Evolutionary conservation across 1,140 invertebrate species (phyloP), one percentile per base, ranked within the genome.

Genomic region (Aphidius gifuensis): DNA sequence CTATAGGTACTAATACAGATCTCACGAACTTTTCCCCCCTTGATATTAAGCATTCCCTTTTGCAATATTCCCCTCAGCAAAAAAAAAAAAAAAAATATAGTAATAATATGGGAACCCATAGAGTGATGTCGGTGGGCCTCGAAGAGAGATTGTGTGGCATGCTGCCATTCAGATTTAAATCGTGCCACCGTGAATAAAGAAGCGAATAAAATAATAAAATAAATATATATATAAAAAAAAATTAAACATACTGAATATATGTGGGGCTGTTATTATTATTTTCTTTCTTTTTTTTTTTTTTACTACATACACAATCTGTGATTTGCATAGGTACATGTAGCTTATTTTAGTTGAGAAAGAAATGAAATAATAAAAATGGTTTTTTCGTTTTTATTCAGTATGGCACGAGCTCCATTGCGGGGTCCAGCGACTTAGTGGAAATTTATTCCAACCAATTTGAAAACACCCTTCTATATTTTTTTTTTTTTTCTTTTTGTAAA

Each of bases 141-240:
- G 45, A n/a, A 7, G 57, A 66, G 64, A 62, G 61, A 68, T 59
- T 61, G 60, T 57, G 61, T 66, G 64, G 61, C 61, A 57, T 66
- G 61, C 58, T 60, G 63, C 75, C 71, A 80, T 80, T 80, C 78
- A 80, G 74, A 80, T 80, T 80, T 79, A 80, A 80, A 80, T 80
- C 72, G 73, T 32, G 23, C 71, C 69, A 65, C 46, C n/a, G 46
- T 57, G 47, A 54, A 32, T 38, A n/a, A 46, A 42, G 32, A 40
- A 16, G 50, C 23, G 58, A 58, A 39, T 5, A 68, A 70, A 71
- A 70, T 69, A 68, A 42, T 9, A 56, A 40, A 58, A 53, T 39
- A 44, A 60, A 38, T 38, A 51, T 43, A 39, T 45, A 9, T 58
- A 16, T n/a, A 32, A 38, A 42, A 32, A 32, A 32, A 32, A 32